phyloP scores from a whole-genome alignment of 2,797 vertebrate genomes.

The Hippoglossus hippoglossus region DNA sequence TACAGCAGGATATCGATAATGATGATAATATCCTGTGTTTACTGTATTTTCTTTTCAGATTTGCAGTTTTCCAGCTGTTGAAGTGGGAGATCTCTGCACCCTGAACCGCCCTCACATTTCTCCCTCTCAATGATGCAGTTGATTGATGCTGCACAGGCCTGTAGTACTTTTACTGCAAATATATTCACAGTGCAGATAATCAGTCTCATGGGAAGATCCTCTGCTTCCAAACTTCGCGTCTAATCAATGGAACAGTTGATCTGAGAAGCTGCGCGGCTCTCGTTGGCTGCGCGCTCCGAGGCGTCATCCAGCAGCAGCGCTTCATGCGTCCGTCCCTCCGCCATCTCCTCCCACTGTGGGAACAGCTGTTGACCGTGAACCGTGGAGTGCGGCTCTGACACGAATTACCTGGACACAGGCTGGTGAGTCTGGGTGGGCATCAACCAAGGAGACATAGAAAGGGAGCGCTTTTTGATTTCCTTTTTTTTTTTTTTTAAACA shows the following conservation, averaged over 20 bases:
- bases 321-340: constrained; percentile 47
- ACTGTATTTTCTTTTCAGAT: neutral
- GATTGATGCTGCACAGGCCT: neutral
- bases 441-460: neutral
- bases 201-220: too few relatives aligned
- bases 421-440: constrained; percentile 32
- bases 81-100: too few relatives aligned
- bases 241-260: constrained; percentile 15
- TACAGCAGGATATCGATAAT: neutral
- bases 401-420: constrained; percentile 54
- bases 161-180: neutral
- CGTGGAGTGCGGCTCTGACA: constrained; percentile 48
- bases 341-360: constrained; percentile 65
- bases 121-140: neutral
- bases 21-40: neutral
- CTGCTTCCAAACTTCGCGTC: neutral
- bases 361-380: constrained; percentile 74
- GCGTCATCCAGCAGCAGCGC: constrained; percentile 71
- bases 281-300: constrained; percentile 74
- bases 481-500: neutral
- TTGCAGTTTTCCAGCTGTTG: neutral
- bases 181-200: neutral
- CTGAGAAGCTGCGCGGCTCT: constrained; percentile 33
- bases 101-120: neutral
- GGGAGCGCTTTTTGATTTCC: too few relatives aligned